phyloP scores from a whole-genome alignment of 1,140 invertebrate species.

The Aradophagus sp. region DNA sequence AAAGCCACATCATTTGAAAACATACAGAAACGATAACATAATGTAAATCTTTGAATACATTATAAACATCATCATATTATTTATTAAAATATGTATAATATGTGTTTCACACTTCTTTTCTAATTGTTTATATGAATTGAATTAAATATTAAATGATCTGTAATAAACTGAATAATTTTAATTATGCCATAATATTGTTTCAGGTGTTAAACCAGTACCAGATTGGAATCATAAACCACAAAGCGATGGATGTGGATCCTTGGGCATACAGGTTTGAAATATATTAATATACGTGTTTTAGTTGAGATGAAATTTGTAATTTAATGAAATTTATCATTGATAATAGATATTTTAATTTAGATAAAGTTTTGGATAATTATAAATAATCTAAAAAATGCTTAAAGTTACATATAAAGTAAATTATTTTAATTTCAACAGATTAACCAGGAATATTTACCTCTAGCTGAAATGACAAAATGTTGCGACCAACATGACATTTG shows the following conservation, averaged over 20 bases:
- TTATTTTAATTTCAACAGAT: slow-evolving; percentile 75
- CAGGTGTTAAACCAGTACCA: slow-evolving; percentile 80
- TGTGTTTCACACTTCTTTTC: no score
- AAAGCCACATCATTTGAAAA: no score
- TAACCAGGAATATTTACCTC: slow-evolving; percentile 83
- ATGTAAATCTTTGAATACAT: no score
- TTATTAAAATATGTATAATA: no score
- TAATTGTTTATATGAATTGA: no score
- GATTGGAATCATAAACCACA: slow-evolving; percentile 83
- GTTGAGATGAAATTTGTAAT: no score
- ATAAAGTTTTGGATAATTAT: no score
- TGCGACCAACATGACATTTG: slow-evolving; percentile 91
- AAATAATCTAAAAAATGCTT: not conserved
- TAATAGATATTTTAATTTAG: not conserved
- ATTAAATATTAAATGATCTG: slow-evolving; percentile 30
- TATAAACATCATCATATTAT: no score
- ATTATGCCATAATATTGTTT: slow-evolving; percentile 65
- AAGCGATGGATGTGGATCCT: slow-evolving; percentile 88
- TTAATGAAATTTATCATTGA: slow-evolving; percentile 7
- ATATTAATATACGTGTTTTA: no score
- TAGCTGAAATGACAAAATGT: slow-evolving; percentile 86
- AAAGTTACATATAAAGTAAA: slow-evolving; percentile 3
- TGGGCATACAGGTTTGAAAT: slow-evolving; percentile 75
- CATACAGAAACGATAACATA: no score
- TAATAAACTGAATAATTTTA: not conserved